Base-by-base conservation (phyloP, 64 coral and sea anemone genomes). In the Dendronephthya gigantea region DNA sequence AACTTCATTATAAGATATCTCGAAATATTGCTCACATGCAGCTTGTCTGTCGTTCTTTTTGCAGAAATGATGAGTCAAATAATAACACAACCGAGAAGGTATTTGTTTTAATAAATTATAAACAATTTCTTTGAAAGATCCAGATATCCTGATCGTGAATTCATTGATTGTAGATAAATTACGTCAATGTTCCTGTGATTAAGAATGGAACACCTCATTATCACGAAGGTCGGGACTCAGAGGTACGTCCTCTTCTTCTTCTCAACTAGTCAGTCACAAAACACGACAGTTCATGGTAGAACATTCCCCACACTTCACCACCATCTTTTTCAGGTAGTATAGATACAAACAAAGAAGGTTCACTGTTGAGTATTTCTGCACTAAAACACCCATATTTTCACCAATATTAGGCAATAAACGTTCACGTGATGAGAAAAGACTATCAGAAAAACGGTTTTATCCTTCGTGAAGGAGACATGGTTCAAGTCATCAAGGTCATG, bases 401-500 rank as follows among this genome's bases (percentile, higher is more conserved):
- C 4, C 41, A 4, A 62, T 62, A 23, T 62, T 23, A 79, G 72
- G 9, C 72, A 14, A 79, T 79, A 29, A 79, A 39, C 29, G 72
- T 79, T 39, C 16, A 79, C 29, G 36, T 79, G 15, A 0, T 79
- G 36, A 34, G 72, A 34, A 79, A 79, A 34, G 15, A 79, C 29
- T 79, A 79, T 39, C 31, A 79, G 36, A 19, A 19, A 34, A 34
- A 79, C 28, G 72, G 88, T 23, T 75, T 90, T 5, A 75, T 14
- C 28, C 14, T 90, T 9, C 88, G 88, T 39, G 84, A 90, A 84
- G 88, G 88, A 7, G 88, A 90, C 14, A 41, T 84, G 14, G 88
- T 62, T 12, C 88, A 90, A 56, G 43, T 90, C 19, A 48, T 90
- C 0, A 68, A 43, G 19, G 82, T 90, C 15, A 51, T 69, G 39